These are phyloP conservation scores for Zaprionus capensis DNA, from an alignment of 1,140 invertebrate genomes.

Conservation along the genomic window DNA sequence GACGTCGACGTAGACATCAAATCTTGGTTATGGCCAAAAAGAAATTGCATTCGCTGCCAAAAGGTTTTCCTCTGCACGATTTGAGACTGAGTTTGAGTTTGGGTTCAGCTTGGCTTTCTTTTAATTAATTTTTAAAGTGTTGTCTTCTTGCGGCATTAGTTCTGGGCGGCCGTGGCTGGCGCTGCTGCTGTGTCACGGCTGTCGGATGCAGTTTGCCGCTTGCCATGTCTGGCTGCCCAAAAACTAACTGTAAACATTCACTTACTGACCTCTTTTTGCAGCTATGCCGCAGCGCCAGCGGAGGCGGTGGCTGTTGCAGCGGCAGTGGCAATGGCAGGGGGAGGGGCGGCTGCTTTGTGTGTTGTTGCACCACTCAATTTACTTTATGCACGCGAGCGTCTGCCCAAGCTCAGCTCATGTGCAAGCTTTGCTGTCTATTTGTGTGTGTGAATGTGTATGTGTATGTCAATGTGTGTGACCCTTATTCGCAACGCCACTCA, in stretches of 20 bases:
- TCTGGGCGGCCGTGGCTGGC: conserved; percentile 56
- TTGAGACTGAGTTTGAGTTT: not conserved
- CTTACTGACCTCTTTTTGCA: conserved; percentile 77
- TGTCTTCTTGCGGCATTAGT: conserved; percentile 63
- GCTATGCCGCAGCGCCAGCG: conserved; percentile 18
- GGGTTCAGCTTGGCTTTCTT: conserved; percentile 61
- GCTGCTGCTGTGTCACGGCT: conserved; percentile 67
- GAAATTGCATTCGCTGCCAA: conserved; percentile 77
- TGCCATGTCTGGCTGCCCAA: conserved; percentile 70
- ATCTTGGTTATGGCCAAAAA: conserved; percentile 78
- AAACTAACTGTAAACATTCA: conserved; percentile 82
- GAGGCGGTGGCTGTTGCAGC: not conserved
- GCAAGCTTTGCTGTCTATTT: conserved; percentile 27
- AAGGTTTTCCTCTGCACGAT: conserved; percentile 45
- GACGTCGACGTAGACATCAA: conserved; percentile 60
- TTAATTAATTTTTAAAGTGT: conserved; percentile 69
- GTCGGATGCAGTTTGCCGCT: conserved; percentile 73
- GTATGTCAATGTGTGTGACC: conserved; percentile 67
- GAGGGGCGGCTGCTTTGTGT: conserved; percentile 33
- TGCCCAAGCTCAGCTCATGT: conserved; percentile 55
- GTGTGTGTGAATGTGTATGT: conserved; percentile 27
- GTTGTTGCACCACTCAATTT: conserved; percentile 66
- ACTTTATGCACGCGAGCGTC: conserved; percentile 74
- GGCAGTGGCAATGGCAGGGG: not conserved
- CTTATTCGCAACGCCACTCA: conserved; percentile 80